Percentiles rank a stretch among this genome's conserved stretches.
phyloP scores from a whole-genome alignment of 1,140 invertebrate species.

The Drosophila novamexicana region DNA sequence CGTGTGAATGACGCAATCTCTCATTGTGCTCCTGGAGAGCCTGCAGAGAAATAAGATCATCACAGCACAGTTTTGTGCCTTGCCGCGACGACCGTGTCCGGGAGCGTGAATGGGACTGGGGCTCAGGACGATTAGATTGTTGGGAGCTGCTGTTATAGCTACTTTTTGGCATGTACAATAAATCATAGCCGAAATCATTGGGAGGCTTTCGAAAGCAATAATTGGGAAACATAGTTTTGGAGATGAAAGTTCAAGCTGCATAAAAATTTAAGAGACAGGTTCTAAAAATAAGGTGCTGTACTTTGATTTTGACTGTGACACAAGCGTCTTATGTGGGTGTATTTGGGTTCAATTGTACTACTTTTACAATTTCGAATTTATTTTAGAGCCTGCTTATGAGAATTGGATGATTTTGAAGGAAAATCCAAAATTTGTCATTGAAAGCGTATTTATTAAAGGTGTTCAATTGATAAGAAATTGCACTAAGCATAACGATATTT shows the following conservation, averaged over 20 bases:
- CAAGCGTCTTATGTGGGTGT: slow-evolving; percentile 2
- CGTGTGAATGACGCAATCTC: not conserved
- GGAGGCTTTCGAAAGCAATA: slow-evolving; percentile 57
- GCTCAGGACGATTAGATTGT: not conserved
- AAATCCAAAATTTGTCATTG: slow-evolving; percentile 24
- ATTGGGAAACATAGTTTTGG: slow-evolving; percentile 66
- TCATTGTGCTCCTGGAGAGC: not conserved
- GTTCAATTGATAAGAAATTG: not conserved
- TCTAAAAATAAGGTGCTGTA: slow-evolving; percentile 4
- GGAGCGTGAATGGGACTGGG: not conserved
- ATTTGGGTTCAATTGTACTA: not conserved
- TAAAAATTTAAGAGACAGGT: slow-evolving; percentile 8
- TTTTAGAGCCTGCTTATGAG: not conserved
- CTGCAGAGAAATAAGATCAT: slow-evolving; percentile 1
- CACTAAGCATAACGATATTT: not conserved
- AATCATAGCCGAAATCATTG: slow-evolving; percentile 40
- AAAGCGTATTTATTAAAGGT: not conserved
- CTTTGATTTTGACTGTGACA: slow-evolving; percentile 10
- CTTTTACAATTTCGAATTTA: slow-evolving; percentile 20
- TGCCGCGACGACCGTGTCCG: not conserved
- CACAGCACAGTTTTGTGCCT: not conserved
- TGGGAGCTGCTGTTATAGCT: not conserved
- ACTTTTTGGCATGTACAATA: slow-evolving; percentile 22
- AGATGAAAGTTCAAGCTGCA: slow-evolving; percentile 22
- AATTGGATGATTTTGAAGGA: slow-evolving; percentile 18